Conservation (phyloP, 2,797 vertebrate genomes). For the Gobio occitaniae region DNA sequence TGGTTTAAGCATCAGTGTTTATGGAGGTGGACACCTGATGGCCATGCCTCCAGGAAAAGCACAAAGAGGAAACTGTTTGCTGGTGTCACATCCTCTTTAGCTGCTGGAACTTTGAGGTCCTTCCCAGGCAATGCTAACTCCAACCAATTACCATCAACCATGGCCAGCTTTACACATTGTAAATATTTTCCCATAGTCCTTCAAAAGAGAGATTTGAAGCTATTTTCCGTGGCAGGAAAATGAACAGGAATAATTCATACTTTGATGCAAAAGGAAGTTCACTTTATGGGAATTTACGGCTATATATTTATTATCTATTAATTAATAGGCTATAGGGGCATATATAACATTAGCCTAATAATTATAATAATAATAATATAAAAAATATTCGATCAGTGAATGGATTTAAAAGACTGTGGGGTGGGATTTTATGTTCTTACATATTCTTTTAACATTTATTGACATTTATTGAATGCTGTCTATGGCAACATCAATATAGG, state of each 20-base stretch:
- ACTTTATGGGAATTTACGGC: neutral
- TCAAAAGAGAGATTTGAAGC: neutral
- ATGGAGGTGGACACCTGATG: slow-evolving; percentile 65
- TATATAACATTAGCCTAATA: too few species aligned
- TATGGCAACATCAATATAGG: too few species aligned
- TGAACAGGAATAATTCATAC: neutral
- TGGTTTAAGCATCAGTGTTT: slow-evolving; percentile 59
- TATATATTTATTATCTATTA: neutral
- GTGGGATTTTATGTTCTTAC: too few species aligned
- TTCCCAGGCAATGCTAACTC: slow-evolving; percentile 3
- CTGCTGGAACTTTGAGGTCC: slow-evolving; percentile 37
- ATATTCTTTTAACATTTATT: too few species aligned
- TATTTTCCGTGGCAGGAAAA: neutral
- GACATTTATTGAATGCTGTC: too few species aligned
- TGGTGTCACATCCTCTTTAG: slow-evolving; percentile 68
- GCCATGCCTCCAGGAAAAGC: slow-evolving; percentile 61
- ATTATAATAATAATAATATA: too few species aligned
- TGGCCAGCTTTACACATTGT: neutral
- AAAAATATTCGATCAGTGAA: too few species aligned
- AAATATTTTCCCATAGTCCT: neutral
- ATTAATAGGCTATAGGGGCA: neutral
- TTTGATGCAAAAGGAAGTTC: neutral
- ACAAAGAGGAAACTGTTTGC: slow-evolving; percentile 59
- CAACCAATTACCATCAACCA: slow-evolving; percentile 2
- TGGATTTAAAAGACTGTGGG: too few species aligned